These are phyloP conservation scores for Nomada fucata DNA, from an alignment of 2,888 invertebrate species.

Conservation along the genomic window DNA sequence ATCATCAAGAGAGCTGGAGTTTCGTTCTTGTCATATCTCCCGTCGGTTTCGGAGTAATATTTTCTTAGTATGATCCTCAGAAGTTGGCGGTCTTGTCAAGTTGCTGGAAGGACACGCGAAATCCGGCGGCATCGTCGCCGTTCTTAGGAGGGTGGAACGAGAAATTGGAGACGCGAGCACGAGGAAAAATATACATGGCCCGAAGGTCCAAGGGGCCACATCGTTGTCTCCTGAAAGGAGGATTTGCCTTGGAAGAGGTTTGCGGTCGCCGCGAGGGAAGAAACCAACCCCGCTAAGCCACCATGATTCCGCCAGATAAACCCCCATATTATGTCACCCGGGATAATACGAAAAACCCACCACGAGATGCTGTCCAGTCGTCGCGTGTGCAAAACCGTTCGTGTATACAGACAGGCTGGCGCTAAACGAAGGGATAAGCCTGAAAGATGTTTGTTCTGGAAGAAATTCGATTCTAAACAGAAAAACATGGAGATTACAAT, in stretches of 20 bases:
- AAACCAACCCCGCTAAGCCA: constrained; percentile 72
- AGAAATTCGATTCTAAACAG: not conserved
- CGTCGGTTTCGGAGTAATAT: constrained; percentile 48
- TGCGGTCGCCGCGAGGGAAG: constrained; percentile 57
- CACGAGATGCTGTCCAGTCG: constrained; percentile 36
- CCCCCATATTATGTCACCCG: constrained; percentile 75
- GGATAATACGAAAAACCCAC: constrained; percentile 71
- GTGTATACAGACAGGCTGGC: constrained; percentile 28
- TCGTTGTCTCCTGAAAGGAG: constrained; percentile 67
- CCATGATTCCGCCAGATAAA: constrained; percentile 76
- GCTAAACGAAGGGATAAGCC: constrained; percentile 22
- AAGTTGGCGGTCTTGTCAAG: constrained; percentile 60
- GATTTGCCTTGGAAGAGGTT: constrained; percentile 71
- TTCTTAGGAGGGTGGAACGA: constrained; percentile 58
- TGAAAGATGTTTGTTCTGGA: not conserved
- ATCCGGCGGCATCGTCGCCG: constrained; percentile 55
- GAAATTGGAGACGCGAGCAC: constrained; percentile 68
- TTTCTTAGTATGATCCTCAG: constrained; percentile 47
- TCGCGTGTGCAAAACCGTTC: constrained; percentile 25
- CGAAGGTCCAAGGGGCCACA: constrained; percentile 58
- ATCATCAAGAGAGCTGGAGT: constrained; percentile 13
- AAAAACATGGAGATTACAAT: no score
- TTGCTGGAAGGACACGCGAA: constrained; percentile 62
- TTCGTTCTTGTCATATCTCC: constrained; percentile 43
- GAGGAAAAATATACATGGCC: constrained; percentile 60